Evolutionary conservation across 2,797 vertebrate species (phyloP), one percentile per base, ranked within the genome.

Genomic region (Poecilia wingei): DNA sequence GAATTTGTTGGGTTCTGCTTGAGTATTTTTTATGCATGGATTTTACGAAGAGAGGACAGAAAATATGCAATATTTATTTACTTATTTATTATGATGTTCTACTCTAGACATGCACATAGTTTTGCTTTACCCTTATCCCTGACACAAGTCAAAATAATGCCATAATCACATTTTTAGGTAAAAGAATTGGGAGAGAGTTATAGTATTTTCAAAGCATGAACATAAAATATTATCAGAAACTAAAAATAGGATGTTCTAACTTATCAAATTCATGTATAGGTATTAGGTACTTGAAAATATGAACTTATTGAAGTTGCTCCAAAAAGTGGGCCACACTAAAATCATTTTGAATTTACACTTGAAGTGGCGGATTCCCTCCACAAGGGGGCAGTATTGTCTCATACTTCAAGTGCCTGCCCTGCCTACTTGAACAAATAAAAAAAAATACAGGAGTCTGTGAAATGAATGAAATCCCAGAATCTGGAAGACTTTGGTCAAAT

Each of bases 301-400:
- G 18, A 66, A 39, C 3, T 39, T 66, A 66, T 39, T 66, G 61
- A 39, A 18, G 18, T 66, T 66, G 33, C 61, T 12, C 33, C 9
- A 39, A 39, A 9, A 25, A 10, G 16, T 47, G 16, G 46, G 46
- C 41, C 41, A 41, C 41, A 8, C 41, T 41, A 8, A 41, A 41
- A 41, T 41, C 7, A 8, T 41, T 41, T 41, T 41, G 41, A 41
- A 41, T 41, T 41, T 41, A 41, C 41, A 41, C 7, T 41, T 41
- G 36, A 69, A 69, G 9, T 43, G 12, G n/a, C 28, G 7, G 41
- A 46, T 13, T 45, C 6, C 5, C 57, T 79, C 72, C 91, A 87
- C 70, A 81, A 9, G 79, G 82, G 28, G 87, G 87, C 86, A 84
- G 77, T 74, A 6, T 87, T 74, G 77, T 59, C 51, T 59, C 39